Conservation (phyloP, 2,113 vertebrate genomes). For the Chaetops frenatus region DNA sequence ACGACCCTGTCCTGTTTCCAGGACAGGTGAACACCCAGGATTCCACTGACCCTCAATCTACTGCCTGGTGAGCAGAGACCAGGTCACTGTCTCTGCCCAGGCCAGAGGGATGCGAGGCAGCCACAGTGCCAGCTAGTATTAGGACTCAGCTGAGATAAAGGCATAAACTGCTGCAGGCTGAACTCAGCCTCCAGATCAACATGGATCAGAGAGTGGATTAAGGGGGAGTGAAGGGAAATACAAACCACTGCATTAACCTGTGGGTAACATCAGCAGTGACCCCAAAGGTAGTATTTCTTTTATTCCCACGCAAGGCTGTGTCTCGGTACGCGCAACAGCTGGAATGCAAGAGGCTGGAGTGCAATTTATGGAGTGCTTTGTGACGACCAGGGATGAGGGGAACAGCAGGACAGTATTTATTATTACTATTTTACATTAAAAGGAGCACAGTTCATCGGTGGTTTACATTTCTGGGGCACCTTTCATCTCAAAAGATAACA, state of each 20-base stretch:
- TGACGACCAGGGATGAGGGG: not conserved
- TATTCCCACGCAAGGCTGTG: not conserved
- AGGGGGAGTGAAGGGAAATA: constrained; percentile 3
- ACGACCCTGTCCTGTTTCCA: not conserved
- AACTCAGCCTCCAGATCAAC: not conserved
- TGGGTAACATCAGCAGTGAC: not conserved
- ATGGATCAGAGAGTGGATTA: not conserved
- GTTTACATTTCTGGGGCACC: constrained; percentile 12
- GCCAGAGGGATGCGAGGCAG: fast-evolving
- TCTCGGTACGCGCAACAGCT: not conserved
- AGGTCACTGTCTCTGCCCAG: not conserved
- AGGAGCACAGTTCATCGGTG: not conserved
- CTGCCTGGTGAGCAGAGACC: not conserved
- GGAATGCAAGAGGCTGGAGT: not conserved
- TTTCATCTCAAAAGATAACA: not conserved
- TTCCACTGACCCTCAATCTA: not conserved
- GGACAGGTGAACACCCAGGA: not conserved
- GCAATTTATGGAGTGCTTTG: constrained; percentile 45
- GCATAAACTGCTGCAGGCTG: not conserved
- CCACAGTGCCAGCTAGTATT: not conserved
- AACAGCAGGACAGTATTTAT: not conserved
- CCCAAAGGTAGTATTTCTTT: not conserved
- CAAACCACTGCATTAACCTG: not conserved
- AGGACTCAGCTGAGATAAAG: not conserved
- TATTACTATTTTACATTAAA: not conserved